A percentile compares a stretch with the other conserved stretches of the same genome.
Conservation (phyloP, 2,797 vertebrate genomes). For the Pseudocheirus occidentalis region DNA sequence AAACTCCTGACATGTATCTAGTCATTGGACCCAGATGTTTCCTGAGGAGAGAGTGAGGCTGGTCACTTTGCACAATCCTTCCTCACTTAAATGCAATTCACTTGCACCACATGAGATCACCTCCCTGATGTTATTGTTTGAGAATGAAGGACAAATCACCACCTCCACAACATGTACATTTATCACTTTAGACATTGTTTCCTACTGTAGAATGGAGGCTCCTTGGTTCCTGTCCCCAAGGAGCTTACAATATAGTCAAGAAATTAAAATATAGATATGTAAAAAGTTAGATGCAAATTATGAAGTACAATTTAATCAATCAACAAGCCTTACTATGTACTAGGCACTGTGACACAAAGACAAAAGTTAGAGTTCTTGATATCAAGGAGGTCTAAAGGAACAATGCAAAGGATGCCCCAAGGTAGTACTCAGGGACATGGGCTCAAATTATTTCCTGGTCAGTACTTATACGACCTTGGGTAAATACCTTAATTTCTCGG, state of each 20-base stretch:
- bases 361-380: neutral
- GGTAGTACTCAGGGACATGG: neutral
- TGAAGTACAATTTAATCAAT: neutral
- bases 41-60: too few relatives aligned
- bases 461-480: neutral
- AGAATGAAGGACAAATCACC: too few relatives aligned
- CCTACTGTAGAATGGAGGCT: neutral
- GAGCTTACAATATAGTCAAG: neutral
- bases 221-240: neutral
- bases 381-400: neutral
- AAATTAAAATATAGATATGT: rapidly evolving
- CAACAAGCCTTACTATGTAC: neutral
- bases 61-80: too few relatives aligned
- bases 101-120: too few relatives aligned
- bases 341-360: neutral
- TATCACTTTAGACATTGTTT: neutral
- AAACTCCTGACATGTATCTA: too few relatives aligned
- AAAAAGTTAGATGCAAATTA: neutral
- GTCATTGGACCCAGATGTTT: too few relatives aligned
- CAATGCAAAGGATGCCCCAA: neutral
- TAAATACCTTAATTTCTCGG: neutral
- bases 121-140: too few relatives aligned
- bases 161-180: neutral
- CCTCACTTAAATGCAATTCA: too few relatives aligned
- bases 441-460: neutral